Evolutionary conservation across 2,113 vertebrate species (phyloP), one percentile per base, ranked within the genome.

Genomic region (Embiotoca jacksoni): DNA sequence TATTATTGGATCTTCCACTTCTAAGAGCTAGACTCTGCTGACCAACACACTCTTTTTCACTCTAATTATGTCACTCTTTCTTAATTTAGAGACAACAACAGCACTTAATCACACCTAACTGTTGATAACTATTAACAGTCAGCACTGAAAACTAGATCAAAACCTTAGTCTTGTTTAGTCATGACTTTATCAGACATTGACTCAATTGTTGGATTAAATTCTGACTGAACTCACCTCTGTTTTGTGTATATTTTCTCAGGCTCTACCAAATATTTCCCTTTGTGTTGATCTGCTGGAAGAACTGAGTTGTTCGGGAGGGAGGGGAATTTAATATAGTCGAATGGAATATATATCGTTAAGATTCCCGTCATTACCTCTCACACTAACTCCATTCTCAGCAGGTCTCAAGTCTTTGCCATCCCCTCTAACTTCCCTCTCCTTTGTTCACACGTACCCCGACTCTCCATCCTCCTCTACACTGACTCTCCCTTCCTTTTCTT

Each of bases 381-480:
- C 59, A 65, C 13, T 75, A 33, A 71, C 62, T 53, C 67, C 44
- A 71, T 50, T 66, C 59, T 66, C 49, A 32, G 9, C 49, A 37
- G 54, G 7, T 55, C 53, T 74, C 55, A 37, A 69, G 59, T 78
- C 23, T 63, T 60, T 68, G 50, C 54, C 7, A n/a, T 47, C 14
- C 9, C 11, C 23, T 58, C 1, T 69, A 61, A 49, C 36, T 58
- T 74, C 36, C 31, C 57, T 52, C 53, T 69, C 54, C 53, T 64
- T 54, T 31, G 31, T 58, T 61, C 33, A 47, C 61, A 33, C 49
- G 3, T 60, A 39, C 36, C 54, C 15, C 30, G 9, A n/a, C 4
- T 65, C 53, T 65, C 46, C 69, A 36, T 37, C 47, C 32, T 35
- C 16, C 47, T 37, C 10, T 31, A 11, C 0, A 23, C 47, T 7